Evolutionary conservation across 2,113 vertebrate species (phyloP).

Genomic region (Sinocyclocheilus maitianheensis): DNA sequence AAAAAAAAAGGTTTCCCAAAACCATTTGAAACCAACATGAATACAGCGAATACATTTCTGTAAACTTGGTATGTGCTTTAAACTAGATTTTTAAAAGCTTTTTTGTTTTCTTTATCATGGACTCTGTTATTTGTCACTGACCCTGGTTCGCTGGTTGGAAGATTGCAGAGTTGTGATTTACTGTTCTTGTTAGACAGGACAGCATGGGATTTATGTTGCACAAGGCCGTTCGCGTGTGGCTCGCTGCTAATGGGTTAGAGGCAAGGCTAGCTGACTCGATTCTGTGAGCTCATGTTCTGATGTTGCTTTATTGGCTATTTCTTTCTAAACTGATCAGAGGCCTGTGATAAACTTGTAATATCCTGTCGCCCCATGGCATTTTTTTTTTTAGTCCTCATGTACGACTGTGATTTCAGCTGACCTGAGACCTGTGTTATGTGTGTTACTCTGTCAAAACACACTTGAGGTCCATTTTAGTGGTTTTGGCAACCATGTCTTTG

Average conservation of each 20-base stretch:
- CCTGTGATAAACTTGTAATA: conserved; percentile 21
- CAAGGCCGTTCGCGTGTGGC: neutral
- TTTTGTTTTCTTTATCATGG: neutral
- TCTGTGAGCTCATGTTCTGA: conserved; percentile 1
- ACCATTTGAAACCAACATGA: neutral
- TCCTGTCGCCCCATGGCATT: neutral
- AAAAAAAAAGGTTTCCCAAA: neutral
- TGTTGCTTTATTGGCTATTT: neutral
- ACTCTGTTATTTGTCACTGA: neutral
- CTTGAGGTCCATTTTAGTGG: neutral
- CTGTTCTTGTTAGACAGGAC: neutral
- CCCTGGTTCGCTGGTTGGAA: conserved; percentile 7
- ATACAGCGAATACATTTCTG: neutral
- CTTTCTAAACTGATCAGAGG: neutral
- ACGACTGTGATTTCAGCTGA: neutral
- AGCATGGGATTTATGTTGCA: conserved; percentile 13
- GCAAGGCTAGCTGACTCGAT: neutral
- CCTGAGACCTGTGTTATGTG: neutral
- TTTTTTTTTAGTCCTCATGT: neutral
- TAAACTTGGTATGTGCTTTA: neutral
- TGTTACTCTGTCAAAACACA: neutral
- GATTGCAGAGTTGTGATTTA: conserved; percentile 40
- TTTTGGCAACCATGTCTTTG: neutral
- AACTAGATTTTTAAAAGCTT: neutral
- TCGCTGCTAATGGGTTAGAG: conserved; percentile 9